A percentile compares a stretch with the other conserved stretches of the same genome.
Conservation (phyloP, 2,888 invertebrate genomes). For the Suillia variegata region DNA sequence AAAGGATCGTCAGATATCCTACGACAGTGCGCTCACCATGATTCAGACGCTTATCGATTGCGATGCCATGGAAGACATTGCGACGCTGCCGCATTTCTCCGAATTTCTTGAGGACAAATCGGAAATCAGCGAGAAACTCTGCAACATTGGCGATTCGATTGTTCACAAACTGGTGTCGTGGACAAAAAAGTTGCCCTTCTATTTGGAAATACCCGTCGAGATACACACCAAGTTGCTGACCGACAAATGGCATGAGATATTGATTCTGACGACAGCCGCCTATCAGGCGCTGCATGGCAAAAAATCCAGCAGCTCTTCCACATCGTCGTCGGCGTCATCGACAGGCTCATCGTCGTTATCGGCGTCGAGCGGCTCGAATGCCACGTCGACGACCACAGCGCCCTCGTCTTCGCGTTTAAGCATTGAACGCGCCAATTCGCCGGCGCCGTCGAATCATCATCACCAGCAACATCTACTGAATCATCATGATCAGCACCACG, state of each 20-base stretch:
- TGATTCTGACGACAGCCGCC: constrained; percentile 91
- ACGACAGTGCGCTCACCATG: constrained; percentile 85
- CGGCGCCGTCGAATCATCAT: constrained; percentile 19
- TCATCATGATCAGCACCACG: neutral
- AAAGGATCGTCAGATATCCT: constrained; percentile 79
- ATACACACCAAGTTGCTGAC: constrained; percentile 94
- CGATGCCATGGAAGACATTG: constrained; percentile 95
- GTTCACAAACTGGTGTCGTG: constrained; percentile 98
- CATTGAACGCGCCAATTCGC: constrained; percentile 12
- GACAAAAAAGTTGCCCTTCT: constrained; percentile 98
- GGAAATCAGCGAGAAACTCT: constrained; percentile 88
- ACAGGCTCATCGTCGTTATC: constrained; percentile 24
- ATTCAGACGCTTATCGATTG: constrained; percentile 93
- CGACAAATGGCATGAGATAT: constrained; percentile 97
- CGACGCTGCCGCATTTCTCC: constrained; percentile 88
- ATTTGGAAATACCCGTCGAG: constrained; percentile 93
- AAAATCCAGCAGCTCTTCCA: constrained; percentile 27
- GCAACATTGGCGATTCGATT: constrained; percentile 96
- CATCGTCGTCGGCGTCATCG: constrained; percentile 21
- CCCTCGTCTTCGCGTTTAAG: constrained; percentile 20
- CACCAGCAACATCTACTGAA: too few relatives aligned
- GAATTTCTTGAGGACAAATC: constrained; percentile 89
- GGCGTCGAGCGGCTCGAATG: constrained; percentile 75
- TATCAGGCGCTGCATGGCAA: constrained; percentile 88
- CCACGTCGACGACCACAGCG: constrained; percentile 27